A percentile compares a stretch with the other conserved stretches of the same genome.
Evolutionary conservation across 1,140 invertebrate genomes (phyloP).

Genomic region (Chironomus striatipennis): DNA sequence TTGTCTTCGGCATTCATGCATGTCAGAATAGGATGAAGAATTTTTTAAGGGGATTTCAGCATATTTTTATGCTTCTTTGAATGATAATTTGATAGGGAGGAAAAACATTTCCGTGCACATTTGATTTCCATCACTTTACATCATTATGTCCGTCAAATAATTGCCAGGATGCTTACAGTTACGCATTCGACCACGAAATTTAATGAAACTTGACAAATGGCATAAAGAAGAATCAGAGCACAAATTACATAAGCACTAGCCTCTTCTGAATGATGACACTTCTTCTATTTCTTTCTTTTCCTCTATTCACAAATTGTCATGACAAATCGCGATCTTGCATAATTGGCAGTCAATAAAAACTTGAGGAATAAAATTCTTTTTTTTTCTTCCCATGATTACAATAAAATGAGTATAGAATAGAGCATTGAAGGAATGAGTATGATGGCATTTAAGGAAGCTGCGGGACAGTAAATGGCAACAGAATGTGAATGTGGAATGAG

Average conservation of each 20-base stretch:
- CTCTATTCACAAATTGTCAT: background rate
- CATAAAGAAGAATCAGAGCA: no score
- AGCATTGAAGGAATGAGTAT: no score
- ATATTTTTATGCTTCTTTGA: background rate
- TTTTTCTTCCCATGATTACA: background rate
- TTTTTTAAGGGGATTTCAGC: background rate
- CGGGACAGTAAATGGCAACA: background rate
- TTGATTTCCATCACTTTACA: background rate
- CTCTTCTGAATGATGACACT: no score
- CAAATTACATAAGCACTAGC: no score
- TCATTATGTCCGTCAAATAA: background rate
- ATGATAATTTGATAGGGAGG: slow-evolving; percentile 3
- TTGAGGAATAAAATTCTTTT: background rate
- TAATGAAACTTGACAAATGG: no score
- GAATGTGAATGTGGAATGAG: background rate
- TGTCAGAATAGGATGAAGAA: background rate
- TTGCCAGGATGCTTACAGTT: background rate
- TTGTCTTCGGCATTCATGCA: background rate
- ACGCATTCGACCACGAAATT: background rate
- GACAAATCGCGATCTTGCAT: background rate
- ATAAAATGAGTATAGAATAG: background rate
- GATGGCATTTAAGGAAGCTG: no score
- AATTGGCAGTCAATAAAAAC: slow-evolving; percentile 22
- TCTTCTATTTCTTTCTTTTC: no score
- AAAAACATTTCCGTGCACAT: background rate